Evolutionary conservation across 2,888 invertebrate genomes (phyloP).

Genomic region (Drosophila ustulata): DNA sequence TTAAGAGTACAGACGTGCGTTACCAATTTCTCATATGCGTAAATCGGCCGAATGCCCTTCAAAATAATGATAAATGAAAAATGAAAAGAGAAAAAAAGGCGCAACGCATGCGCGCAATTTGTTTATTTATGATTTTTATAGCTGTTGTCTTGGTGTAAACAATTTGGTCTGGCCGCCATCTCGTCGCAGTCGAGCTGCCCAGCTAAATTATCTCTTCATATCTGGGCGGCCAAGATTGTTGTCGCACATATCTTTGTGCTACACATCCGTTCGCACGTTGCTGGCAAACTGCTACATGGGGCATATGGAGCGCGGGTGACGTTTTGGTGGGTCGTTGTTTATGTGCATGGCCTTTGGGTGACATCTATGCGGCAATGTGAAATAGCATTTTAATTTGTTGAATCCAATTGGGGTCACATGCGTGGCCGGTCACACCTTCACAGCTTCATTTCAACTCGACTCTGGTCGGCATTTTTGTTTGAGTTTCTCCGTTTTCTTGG

Average conservation of each 20-base stretch:
- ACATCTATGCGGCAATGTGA: constrained; percentile 59
- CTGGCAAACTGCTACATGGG: constrained; percentile 35
- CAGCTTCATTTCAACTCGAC: constrained; percentile 38
- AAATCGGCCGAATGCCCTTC: constrained; percentile 67
- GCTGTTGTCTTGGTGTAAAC: constrained; percentile 66
- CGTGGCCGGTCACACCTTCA: constrained; percentile 73
- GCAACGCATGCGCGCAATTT: constrained; percentile 76
- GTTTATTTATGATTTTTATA: constrained; percentile 75
- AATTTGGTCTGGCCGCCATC: constrained; percentile 14
- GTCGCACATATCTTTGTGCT: constrained; percentile 32
- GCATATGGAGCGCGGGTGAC: constrained; percentile 14
- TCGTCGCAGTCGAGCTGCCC: not conserved
- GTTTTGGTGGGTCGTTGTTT: constrained; percentile 23
- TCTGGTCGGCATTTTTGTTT: constrained; percentile 37
- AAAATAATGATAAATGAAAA: constrained; percentile 25
- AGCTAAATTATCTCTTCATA: constrained; percentile 64
- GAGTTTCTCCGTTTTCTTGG: constrained; percentile 57
- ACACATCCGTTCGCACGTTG: constrained; percentile 78
- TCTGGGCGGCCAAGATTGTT: constrained; percentile 43
- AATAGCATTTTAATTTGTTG: constrained; percentile 64
- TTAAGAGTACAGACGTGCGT: constrained; percentile 26
- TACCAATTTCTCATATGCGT: constrained; percentile 61
- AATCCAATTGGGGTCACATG: constrained; percentile 78
- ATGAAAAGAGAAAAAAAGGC: constrained; percentile 24
- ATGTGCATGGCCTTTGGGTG: constrained; percentile 58